Base-by-base conservation (phyloP, 2,797 vertebrate genomes). In the Macropodus opercularis region DNA sequence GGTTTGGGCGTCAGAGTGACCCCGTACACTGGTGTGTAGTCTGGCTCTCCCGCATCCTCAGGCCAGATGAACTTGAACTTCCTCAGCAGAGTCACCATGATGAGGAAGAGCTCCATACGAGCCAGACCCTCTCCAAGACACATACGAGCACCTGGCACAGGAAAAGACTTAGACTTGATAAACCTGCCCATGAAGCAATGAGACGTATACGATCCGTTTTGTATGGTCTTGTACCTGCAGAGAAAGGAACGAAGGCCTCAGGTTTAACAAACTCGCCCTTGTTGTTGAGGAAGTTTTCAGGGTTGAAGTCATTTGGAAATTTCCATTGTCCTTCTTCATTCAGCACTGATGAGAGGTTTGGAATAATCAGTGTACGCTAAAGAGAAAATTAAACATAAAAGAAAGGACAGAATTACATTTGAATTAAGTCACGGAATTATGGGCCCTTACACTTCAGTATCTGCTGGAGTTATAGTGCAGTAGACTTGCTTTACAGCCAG, bases 41-140 rank as follows among this genome's bases (percentile, higher is more conserved):
- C 89, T 8, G 91, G 90, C 38, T 86, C 56, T 36, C 90, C 89
- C 6, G 86, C 85, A 10, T 90, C 87, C 69, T 92, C 82, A 6
- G 88, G 87, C 87, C 88, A 91, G 34, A 76, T 38, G 58, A 92
- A 91, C 58, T 70, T 69, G 43, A 90, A 92, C 53, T 61, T 90
- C 57, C 74, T 86, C 58, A 92, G 79, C 54, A 92, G 75, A 3
- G 86, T 91, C 27, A 89, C 90, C 1, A 61, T 40, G 36, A 91
- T 74, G 59, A 92, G 72, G 79, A 92, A 91, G 38, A 93, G 88
- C 79, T 92, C 90, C 88, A 91, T 91, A 15, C 89, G 90, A n/a
- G 92, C 90, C 69, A 92, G 69, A 63, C 84, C 54, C 40, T 92
- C 90, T 57, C 91, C 87, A 0, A 91, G 86, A 82, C 92, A 93